Evolutionary conservation across 1,140 invertebrate species (phyloP), one percentile per base, ranked within the genome.

Genomic region (Drosophila dunni): DNA sequence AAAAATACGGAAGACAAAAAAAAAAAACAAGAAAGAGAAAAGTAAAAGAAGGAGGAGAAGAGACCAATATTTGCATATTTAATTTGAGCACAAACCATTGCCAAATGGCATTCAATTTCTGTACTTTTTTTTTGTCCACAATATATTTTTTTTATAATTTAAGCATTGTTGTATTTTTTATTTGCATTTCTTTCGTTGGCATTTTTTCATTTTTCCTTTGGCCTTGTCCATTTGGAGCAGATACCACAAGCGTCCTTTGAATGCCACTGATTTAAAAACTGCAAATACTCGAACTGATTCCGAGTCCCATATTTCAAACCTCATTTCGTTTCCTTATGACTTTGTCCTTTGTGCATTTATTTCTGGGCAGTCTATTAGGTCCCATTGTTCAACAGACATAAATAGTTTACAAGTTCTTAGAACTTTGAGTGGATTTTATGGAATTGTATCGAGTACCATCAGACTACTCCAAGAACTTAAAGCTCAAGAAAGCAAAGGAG

Each of bases 61-160:
- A 45, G 33, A 20, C 15, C 17, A 20, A 45, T 58, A 88, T 86
- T 88, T 82, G 83, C 83, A 86, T 86, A 88, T 74, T 82, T 77
- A 80, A 91, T 91, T 90, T 54, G 29, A 34, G 56, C 71, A 72
- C 71, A 81, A 74, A 60, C 75, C 76, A 71, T 58, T 57, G 53
- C 69, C 66, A 82, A 86, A 79, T 71, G 75, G 66, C 68, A 82
- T 68, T 79, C 66, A 75, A 79, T 69, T 90, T 71, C 9, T 56
- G 38, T 38, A 6, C 29, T 50, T 38, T 36, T 50, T 51, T 5
- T 4, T 2, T 61, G 17, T 20, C 17, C 17, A 20, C 17, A 20
- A 20, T 20, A 20, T 20, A 1, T 46, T 58, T 45, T 17, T 36
- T 45, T 45, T 83, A 81, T 78, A 76, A 79, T 73, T 78, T 54